phyloP scores from a whole-genome alignment of 2,797 vertebrate genomes.

The Alfaro cultratus region DNA sequence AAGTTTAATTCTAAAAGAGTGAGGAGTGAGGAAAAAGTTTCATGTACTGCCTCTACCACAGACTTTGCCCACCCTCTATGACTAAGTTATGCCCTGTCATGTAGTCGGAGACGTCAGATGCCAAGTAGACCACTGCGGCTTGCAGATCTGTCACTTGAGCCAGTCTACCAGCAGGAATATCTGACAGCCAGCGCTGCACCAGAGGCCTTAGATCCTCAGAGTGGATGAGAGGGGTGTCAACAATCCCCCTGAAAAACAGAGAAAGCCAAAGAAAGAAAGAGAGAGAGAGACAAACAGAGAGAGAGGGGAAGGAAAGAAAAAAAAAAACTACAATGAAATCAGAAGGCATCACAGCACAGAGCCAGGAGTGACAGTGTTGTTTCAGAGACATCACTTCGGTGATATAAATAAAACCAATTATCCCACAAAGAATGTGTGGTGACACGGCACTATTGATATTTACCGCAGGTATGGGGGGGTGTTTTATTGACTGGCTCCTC shows the following conservation, averaged over 20 bases:
- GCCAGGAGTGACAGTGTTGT: conserved; percentile 78
- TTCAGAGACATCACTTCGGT: conserved; percentile 75
- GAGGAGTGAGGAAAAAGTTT: conserved; percentile 44
- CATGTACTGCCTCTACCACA: conserved; percentile 79
- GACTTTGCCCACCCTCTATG: conserved; percentile 90
- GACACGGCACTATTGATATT: conserved; percentile 65
- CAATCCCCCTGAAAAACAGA: conserved; percentile 84
- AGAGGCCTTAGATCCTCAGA: conserved; percentile 84
- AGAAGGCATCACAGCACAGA: conserved; percentile 78
- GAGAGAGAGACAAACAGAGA: conserved; percentile 48
- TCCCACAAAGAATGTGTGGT: conserved; percentile 67
- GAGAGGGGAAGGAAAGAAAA: not conserved
- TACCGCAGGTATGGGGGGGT: conserved; percentile 59
- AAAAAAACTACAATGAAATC: conserved; percentile 65
- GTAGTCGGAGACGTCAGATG: conserved; percentile 88
- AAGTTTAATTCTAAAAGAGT: conserved; percentile 33
- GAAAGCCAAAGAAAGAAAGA: conserved; percentile 56
- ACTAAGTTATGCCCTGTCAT: conserved; percentile 93
- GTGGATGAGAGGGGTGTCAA: conserved; percentile 88
- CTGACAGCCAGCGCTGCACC: conserved; percentile 85
- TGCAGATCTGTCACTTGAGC: conserved; percentile 89
- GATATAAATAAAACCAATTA: conserved; percentile 84
- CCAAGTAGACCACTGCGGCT: conserved; percentile 89
- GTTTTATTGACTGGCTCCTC: conserved; percentile 62
- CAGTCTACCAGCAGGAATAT: conserved; percentile 88